Evolutionary conservation across 2,113 vertebrate species (phyloP), one percentile per base, ranked within the genome.

Genomic region (Arvicanthis niloticus): DNA sequence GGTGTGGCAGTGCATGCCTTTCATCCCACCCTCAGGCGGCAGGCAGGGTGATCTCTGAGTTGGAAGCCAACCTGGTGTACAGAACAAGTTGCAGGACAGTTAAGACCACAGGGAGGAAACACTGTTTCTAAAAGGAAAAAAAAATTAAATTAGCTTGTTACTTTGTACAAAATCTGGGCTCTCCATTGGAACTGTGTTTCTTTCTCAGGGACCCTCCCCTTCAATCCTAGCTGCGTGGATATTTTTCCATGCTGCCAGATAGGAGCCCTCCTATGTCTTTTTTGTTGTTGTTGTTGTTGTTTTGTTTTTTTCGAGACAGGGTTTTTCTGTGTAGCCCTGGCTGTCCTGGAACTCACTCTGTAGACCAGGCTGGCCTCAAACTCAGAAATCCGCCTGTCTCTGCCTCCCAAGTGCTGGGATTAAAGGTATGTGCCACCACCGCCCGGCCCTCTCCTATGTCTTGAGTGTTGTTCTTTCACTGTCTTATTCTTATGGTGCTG

Each of bases 151-250:
- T 78, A 91, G 77, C 31, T 89, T 89, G 19, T 48, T 51, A 81
- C 29, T 93, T 95, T 91, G 60, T 78, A 90, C 51, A 86, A 89
- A 90, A 42, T 37, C 75, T 90, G 60, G 34, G 21, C n/a, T 90
- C 86, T 90, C 65, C 5, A 58, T 45, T 94, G 34, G 65, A 85
- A 76, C 29, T 24, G 1, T 60, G 72, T 86, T 48, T 93, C 53
- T 73, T n/a, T 88, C 78, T 92, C 42, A 70, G 45, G 58, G 60
- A 91, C 7, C 24, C 42, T n/a, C 26, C 13, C 51, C 60, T 87
- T 17, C 31, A 40, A 19, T 48, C 8, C 40, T 84, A 51, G 48
- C 51, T 75, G 24, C n/a, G 6, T 91, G 91, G 48, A 65, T 89
- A 24, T 75, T 91, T 89, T 40, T 81, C 80, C 48, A 58, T 15